Conservation (phyloP, 1,140 invertebrate genomes). For the Araneus ventricosus region DNA sequence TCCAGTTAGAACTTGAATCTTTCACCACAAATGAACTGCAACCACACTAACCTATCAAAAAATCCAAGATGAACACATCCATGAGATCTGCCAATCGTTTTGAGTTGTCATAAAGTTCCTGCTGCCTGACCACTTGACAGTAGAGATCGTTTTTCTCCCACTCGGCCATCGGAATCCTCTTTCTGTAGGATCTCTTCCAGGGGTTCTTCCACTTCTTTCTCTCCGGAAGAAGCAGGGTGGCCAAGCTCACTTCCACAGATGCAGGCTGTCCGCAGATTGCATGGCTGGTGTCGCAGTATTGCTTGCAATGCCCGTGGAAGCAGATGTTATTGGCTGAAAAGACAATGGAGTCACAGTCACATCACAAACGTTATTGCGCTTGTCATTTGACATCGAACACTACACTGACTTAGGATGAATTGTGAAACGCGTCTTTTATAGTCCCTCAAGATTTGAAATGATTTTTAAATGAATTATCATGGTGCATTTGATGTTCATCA, state of each 20-base stretch:
- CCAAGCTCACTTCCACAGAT: slow-evolving; percentile 96
- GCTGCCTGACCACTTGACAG: slow-evolving; percentile 90
- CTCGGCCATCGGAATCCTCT: slow-evolving; percentile 92
- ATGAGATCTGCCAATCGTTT: slow-evolving; percentile 94
- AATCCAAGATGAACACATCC: slow-evolving; percentile 94
- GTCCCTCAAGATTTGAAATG: no score
- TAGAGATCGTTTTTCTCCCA: slow-evolving; percentile 97
- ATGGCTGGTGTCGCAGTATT: slow-evolving; percentile 99
- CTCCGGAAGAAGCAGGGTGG: slow-evolving; percentile 91
- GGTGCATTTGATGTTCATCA: no score
- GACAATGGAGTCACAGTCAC: background rate
- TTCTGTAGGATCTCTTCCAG: slow-evolving; percentile 90
- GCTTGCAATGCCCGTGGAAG: slow-evolving; percentile 89
- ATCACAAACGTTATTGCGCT: no score
- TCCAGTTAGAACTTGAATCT: no score
- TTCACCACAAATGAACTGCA: no score
- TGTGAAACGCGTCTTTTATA: no score
- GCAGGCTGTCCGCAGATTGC: slow-evolving; percentile 98
- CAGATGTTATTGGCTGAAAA: slow-evolving; percentile 82
- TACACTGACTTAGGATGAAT: no score
- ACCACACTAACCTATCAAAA: slow-evolving; percentile 86
- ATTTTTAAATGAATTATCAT: no score
- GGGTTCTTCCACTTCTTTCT: slow-evolving; percentile 86
- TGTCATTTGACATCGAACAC: no score
- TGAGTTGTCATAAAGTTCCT: slow-evolving; percentile 93